A percentile compares a stretch with the other conserved stretches of the same genome.
These are phyloP conservation scores for Crocidura indochinensis DNA, from an alignment of 2,797 vertebrate species.

Conservation along the genomic window DNA sequence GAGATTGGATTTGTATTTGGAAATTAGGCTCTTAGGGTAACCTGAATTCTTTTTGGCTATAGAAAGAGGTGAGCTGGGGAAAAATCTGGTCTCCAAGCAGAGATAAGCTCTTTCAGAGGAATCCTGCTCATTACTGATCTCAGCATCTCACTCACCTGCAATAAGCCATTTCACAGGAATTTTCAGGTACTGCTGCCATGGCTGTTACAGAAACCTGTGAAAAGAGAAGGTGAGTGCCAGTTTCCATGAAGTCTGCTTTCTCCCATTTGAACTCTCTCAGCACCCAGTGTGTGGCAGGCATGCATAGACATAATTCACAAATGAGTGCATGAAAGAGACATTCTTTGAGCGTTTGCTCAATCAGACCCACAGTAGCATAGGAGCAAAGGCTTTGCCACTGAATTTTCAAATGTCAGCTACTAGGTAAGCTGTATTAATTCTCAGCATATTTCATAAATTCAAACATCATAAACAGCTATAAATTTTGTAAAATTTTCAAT, in stretches of 20 bases:
- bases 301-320: not conserved
- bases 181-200: constrained; percentile 80
- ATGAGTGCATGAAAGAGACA: not conserved
- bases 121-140: not conserved
- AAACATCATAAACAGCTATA: not conserved
- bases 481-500: not conserved
- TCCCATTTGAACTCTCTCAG: not conserved
- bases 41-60: not conserved
- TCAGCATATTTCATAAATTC: not conserved
- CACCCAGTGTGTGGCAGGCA: not conserved
- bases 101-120: not conserved
- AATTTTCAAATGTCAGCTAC: not conserved
- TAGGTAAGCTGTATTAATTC: not conserved
- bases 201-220: constrained; percentile 70
- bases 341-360: not conserved
- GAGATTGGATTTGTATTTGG: not conserved
- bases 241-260: not conserved
- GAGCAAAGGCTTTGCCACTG: not conserved
- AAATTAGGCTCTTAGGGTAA: not conserved
- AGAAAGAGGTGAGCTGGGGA: not conserved
- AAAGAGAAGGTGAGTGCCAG: constrained; percentile 40
- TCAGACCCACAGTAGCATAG: not conserved
- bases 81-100: not conserved
- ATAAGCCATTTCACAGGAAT: constrained; percentile 43
- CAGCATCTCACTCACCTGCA: constrained; percentile 76